Conservation (phyloP, 2,888 invertebrate genomes). For the Shargacucullia verbasci region DNA sequence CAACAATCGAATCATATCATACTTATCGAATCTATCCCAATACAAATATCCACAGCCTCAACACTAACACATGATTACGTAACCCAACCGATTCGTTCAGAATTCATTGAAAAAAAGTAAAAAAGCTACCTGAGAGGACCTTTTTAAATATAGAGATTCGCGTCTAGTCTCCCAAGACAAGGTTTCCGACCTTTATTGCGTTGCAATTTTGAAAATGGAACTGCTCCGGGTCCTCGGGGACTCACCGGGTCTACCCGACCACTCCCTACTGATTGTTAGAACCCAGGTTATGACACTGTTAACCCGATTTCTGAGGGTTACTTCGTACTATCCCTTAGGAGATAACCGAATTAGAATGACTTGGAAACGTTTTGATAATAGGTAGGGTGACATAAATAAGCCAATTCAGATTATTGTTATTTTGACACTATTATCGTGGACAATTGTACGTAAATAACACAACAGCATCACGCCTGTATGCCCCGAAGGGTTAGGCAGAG, state of each 20-base stretch:
- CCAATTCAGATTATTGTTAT: no score
- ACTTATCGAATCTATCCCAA: conserved; percentile 35
- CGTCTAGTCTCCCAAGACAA: conserved; percentile 60
- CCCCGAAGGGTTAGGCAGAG: no score
- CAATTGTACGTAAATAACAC: no score
- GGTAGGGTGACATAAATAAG: no score
- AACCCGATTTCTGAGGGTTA: conserved; percentile 70
- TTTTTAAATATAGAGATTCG: conserved; percentile 60
- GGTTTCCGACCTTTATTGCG: conserved; percentile 65
- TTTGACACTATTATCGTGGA: no score
- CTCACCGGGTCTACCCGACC: conserved; percentile 57
- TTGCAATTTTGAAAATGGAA: conserved; percentile 82
- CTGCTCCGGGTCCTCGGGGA: conserved; percentile 61
- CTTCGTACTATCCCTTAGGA: conserved; percentile 53
- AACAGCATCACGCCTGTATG: no score
- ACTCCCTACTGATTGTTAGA: conserved; percentile 73
- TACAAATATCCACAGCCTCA: conserved; percentile 16
- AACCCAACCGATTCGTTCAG: conserved; percentile 38
- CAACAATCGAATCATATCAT: conserved; percentile 30
- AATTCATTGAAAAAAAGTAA: conserved; percentile 51
- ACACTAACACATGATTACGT: conserved; percentile 38
- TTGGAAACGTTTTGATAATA: conserved; percentile 18
- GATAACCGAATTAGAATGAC: conserved; percentile 33
- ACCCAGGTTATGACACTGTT: conserved; percentile 73
- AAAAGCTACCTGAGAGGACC: conserved; percentile 49